These are phyloP conservation scores for Antechinus flavipes DNA, from an alignment of 2,113 vertebrate species.

Conservation along the genomic window DNA sequence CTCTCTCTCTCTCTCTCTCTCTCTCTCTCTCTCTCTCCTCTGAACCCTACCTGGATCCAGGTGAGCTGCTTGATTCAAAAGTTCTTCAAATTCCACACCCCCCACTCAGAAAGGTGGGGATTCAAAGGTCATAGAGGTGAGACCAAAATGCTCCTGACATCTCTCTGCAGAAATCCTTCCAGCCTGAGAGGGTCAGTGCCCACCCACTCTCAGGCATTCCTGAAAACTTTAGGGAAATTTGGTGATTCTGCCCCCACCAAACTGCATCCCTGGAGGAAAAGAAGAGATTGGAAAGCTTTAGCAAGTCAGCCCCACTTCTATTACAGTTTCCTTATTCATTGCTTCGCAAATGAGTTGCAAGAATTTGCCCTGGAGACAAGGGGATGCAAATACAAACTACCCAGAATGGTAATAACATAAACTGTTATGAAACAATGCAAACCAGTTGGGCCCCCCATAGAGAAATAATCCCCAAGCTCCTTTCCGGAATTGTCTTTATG, in stretches of 20 bases:
- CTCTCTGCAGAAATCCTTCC: neutral
- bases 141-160: neutral
- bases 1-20: too few species aligned
- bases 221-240: constrained; percentile 10
- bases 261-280: neutral
- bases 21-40: too few species aligned
- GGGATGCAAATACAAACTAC: constrained; percentile 85
- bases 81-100: neutral
- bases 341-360: constrained; percentile 81
- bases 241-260: neutral
- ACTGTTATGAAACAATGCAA: constrained; percentile 86
- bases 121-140: neutral
- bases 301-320: constrained; percentile 58
- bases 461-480: constrained; percentile 84
- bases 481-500: constrained; percentile 86
- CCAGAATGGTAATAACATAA: constrained; percentile 84
- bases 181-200: neutral
- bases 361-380: constrained; percentile 85
- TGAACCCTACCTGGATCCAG: neutral
- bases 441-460: constrained; percentile 83
- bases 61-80: neutral
- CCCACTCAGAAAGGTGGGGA: neutral
- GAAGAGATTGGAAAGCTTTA: constrained; percentile 49
- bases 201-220: neutral
- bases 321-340: constrained; percentile 74